Evolutionary conservation across 2,888 invertebrate genomes (phyloP), one percentile per base, ranked within the genome.

Genomic region (Drosophila merina): DNA sequence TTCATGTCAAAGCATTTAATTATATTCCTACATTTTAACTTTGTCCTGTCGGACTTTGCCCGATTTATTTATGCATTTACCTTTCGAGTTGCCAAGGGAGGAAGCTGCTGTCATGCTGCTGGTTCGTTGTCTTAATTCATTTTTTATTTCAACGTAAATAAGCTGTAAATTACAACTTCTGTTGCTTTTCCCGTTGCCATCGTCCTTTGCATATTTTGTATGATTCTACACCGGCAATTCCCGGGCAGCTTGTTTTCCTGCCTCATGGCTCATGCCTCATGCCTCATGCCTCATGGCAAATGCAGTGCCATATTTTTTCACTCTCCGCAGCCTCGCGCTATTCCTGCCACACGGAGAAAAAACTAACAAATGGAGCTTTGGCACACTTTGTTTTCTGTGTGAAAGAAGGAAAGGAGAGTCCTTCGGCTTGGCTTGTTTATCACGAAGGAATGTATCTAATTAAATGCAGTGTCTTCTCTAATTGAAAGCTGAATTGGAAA

Each of bases 61-160:
- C 86, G 72, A 77, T 66, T 77, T 78, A 71, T 81, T 81, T 78
- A 79, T 76, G 72, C 69, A 50, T 51, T 52, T 66, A 50, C 47
- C 47, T 40, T 71, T 60, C 63, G 52, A 36, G 44, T 44, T 66
- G 66, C 44, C 52, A 30, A 8, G 30, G 40, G 28, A 44, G 68
- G 69, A 42, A 42, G 56, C 58, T 48, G 45, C 74, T 62, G 49
- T 63, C 47, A 60, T 51, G 74, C 64, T 56, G 57, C 75, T 57
- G 26, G 49, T 68, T 55, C 74, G 74, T 62, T 71, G 79, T 60
- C 79, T 85, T 85, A 82, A 85, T 82, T 85, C 79, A 74, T 81
- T 85, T 81, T 87, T 87, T 84, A 78, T 78, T 70, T 70, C 73
- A 76, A 83, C 72, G 86, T 77, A 83, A 86, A 83, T 86, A 84